These are phyloP conservation scores for Drosophila putrida DNA, from an alignment of 2,888 invertebrate species.

Conservation along the genomic window DNA sequence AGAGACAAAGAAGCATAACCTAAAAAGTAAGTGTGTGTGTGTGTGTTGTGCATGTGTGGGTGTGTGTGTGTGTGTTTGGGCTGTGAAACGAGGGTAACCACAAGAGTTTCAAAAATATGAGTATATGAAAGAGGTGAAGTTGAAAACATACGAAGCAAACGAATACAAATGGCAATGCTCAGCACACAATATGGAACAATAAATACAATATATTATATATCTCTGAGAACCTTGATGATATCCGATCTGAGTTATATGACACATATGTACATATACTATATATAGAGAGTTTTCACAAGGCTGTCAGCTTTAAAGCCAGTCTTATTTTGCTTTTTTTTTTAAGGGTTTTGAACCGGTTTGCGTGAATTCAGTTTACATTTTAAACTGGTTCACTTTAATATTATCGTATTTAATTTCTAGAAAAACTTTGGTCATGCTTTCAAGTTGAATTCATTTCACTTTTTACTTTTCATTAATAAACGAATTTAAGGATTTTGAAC, in stretches of 20 bases:
- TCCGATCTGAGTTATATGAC: conserved; percentile 12
- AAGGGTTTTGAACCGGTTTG: too few relatives aligned
- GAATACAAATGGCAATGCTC: conserved; percentile 53
- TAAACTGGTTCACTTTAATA: too few relatives aligned
- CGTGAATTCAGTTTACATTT: too few relatives aligned
- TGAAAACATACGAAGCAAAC: conserved; percentile 58
- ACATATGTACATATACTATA: not conserved
- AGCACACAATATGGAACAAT: conserved; percentile 57
- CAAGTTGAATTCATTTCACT: too few relatives aligned
- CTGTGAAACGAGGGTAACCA: conserved; percentile 6
- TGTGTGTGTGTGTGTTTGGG: conserved; percentile 6
- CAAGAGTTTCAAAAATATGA: conserved; percentile 13
- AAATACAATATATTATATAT: too few relatives aligned
- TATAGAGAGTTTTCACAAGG: not conserved
- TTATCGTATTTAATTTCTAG: too few relatives aligned
- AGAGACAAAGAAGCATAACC: conserved; percentile 46
- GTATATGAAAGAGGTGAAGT: conserved; percentile 1
- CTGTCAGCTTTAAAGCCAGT: too few relatives aligned
- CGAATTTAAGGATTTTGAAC: too few relatives aligned
- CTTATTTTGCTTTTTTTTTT: too few relatives aligned
- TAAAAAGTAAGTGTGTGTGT: conserved; percentile 23
- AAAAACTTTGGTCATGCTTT: too few relatives aligned
- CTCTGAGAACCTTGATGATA: conserved; percentile 1
- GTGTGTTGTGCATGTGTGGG: conserved; percentile 12
- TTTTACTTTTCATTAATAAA: too few relatives aligned